Percentiles rank a stretch among this genome's conserved stretches.
Conservation (phyloP, 2,888 invertebrate species). For the Xiphydria camelus region DNA sequence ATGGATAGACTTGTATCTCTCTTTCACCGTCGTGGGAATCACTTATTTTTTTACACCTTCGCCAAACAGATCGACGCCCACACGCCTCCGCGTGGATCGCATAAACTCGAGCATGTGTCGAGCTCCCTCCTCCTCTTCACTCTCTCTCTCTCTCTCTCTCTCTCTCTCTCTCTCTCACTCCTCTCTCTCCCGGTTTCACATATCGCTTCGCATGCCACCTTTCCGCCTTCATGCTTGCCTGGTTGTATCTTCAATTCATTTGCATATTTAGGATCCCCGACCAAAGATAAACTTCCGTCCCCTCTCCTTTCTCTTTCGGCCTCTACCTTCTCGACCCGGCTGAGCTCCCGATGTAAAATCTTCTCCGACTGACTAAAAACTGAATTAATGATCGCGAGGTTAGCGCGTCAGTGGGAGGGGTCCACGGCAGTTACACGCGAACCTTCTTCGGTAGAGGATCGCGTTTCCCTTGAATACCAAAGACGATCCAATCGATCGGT, state of each 20-base stretch:
- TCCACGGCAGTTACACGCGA: neutral
- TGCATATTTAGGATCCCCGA: conserved; percentile 49
- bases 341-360: conserved; percentile 40
- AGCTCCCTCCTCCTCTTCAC: too few relatives aligned
- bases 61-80: too few relatives aligned
- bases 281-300: conserved; percentile 23
- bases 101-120: too few relatives aligned
- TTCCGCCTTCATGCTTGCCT: conserved; percentile 46
- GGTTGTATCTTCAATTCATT: conserved; percentile 52
- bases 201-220: conserved; percentile 31
- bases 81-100: too few relatives aligned
- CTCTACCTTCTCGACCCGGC: conserved; percentile 31
- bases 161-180: too few relatives aligned
- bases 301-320: conserved; percentile 30
- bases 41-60: too few relatives aligned
- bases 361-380: conserved; percentile 49
- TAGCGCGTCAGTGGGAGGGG: neutral
- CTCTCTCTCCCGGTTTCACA: conserved; percentile 2
- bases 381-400: conserved; percentile 33
- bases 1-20: too few relatives aligned
- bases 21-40: too few relatives aligned
- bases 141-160: too few relatives aligned
- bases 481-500: too few relatives aligned
- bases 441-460: too few relatives aligned
- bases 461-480: neutral